Evolutionary conservation across 2,888 invertebrate species (phyloP), one percentile per base, ranked within the genome.

Genomic region (Gastrophysa polygoni): DNA sequence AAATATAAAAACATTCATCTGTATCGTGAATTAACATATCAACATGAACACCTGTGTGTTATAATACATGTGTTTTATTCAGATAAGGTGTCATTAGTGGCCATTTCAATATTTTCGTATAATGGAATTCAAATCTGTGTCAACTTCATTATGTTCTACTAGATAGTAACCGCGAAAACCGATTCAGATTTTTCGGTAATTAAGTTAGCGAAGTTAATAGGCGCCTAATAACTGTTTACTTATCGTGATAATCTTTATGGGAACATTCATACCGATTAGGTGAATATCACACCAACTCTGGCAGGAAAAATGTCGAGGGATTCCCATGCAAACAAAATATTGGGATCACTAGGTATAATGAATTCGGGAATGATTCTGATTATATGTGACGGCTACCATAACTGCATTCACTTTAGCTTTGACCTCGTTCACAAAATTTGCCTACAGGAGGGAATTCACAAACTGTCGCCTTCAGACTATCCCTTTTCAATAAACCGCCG

Each of bases 41-140:
- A 68, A 69, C 67, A 64, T 56, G 69, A 69, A 72, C 72, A 72
- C 72, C 72, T 72, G 71, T 66, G 61, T 62, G 66, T 63, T 63
- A 65, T 67, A 66, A 67, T 68, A 64, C 68, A 69, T 64, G 56
- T 61, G 60, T 65, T 67, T 67, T 55, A 61, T 69, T 67, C 46
- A 62, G 62, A 61, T 65, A 63, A 62, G 55, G 61, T 34, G 59
- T 57, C 52, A 63, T 66, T 63, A 65, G 63, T 48, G 54, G 20
- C 21, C 56, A 58, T 48, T 38, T 38, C 14, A 38, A 1, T n/a
- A 38, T n/a, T 38, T 38, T 58, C 48, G 57, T 10, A 38, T 32
- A 58, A 57, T 58, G 56, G 55, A 67, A 58, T 49, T 32, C 54
- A 48, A 43, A 60, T 59, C 51, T 59, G 55, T 61, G 64, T 57